Evolutionary conservation across 2,113 vertebrate species (phyloP).

Genomic region (Polypterus bichir): DNA sequence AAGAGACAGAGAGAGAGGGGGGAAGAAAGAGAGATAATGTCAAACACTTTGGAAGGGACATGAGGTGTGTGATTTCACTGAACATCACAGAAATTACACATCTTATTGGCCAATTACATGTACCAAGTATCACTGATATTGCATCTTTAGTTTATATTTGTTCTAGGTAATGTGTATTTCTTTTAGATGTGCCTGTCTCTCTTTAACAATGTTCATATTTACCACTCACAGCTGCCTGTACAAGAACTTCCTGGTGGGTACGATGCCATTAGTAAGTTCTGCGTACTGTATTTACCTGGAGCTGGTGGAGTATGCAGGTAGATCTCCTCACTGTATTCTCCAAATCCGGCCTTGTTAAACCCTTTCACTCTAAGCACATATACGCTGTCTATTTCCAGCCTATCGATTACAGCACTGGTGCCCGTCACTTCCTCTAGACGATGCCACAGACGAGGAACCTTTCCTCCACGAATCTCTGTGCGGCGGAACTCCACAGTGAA

Average conservation of each 20-base stretch:
- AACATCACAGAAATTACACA: no score
- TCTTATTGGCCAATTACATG: no score
- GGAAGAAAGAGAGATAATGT: neutral
- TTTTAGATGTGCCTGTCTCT: no score
- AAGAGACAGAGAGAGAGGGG: neutral
- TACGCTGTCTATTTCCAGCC: slow-evolving; percentile 76
- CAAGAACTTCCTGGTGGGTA: no score
- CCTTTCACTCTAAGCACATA: slow-evolving; percentile 82
- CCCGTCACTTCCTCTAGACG: slow-evolving; percentile 76
- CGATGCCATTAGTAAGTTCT: no score
- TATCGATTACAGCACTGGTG: slow-evolving; percentile 73
- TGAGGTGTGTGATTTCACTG: neutral
- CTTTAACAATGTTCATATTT: no score
- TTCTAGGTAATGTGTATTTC: no score
- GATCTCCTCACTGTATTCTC: slow-evolving; percentile 90
- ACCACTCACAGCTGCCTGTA: no score
- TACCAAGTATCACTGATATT: no score
- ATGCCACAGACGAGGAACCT: slow-evolving; percentile 64
- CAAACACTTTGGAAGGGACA: neutral
- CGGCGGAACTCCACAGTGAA: slow-evolving; percentile 85
- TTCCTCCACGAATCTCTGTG: slow-evolving; percentile 54
- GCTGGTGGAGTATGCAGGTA: slow-evolving; percentile 87
- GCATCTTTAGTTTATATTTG: no score
- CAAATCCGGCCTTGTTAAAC: slow-evolving; percentile 86
- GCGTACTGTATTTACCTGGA: slow-evolving; percentile 51